Evolutionary conservation across 2,888 invertebrate species (phyloP).

Genomic region (Eupithecia insigniata): DNA sequence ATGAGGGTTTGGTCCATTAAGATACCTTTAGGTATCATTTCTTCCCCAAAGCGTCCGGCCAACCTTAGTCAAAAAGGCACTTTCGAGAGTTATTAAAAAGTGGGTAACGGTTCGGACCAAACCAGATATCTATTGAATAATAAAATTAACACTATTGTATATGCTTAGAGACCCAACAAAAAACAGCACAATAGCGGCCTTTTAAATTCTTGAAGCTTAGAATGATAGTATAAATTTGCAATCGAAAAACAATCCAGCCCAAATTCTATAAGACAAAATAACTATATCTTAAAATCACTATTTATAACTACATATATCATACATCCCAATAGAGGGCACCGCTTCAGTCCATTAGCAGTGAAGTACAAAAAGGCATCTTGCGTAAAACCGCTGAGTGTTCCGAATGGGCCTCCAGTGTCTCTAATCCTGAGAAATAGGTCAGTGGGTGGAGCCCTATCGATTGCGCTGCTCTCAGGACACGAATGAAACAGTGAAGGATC

Average conservation of each 20-base stretch:
- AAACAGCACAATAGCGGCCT: too few relatives aligned
- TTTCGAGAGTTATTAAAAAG: neutral
- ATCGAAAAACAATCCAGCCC: neutral
- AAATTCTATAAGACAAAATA: too few relatives aligned
- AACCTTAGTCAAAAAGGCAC: too few relatives aligned
- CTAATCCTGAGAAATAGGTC: conserved; percentile 76
- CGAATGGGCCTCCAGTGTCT: conserved; percentile 44
- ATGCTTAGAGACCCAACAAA: too few relatives aligned
- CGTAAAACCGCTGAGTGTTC: conserved; percentile 51
- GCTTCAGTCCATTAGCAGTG: conserved; percentile 19
- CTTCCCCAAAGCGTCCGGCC: neutral
- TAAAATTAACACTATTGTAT: too few relatives aligned
- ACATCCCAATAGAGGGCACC: neutral
- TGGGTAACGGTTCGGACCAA: neutral
- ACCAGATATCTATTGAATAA: neutral
- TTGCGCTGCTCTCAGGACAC: conserved; percentile 66
- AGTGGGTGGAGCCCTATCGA: conserved; percentile 79
- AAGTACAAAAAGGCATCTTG: conserved; percentile 31
- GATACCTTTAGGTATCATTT: neutral
- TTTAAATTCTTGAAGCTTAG: too few relatives aligned
- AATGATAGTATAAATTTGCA: neutral
- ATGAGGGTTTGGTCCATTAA: neutral
- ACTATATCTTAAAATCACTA: neutral
- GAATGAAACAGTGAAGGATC: conserved; percentile 39
- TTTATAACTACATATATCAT: neutral